Evolutionary conservation across 2,113 vertebrate genomes (phyloP), one percentile per base, ranked within the genome.

Genomic region (Porphyrio hochstetteri): DNA sequence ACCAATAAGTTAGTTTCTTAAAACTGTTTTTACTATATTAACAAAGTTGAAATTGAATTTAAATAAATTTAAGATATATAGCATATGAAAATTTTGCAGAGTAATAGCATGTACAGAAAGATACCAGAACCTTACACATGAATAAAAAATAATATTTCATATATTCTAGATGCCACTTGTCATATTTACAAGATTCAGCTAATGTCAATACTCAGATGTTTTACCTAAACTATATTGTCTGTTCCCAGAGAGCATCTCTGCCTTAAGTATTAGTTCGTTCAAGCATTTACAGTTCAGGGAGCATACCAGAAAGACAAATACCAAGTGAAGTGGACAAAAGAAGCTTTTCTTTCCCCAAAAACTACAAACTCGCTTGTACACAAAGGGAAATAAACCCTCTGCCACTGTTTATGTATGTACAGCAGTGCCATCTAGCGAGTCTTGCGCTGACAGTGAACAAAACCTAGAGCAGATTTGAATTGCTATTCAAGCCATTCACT

Each of bases 401-500:
- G 7, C 7, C 12, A 3, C 10, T 1, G 6, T 10, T n/a, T 91
- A 15, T 38, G 67, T 5, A 3, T 53, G 50, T 91, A 40, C 85
- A 65, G 36, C 89, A 95, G 78, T 76, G 93, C 93, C 91, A 95
- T 91, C 94, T 96, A 95, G 91, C 61, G 94, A 91, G 48, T 3
- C 56, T 25, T 38, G 35, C 11, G 59, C 50, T 13, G 16, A 3
- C 13, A 35, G 13, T 4, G 65, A 52, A 4, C 23, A 27, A 53
- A 80, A 60, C 46, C 10, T 11, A 48, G 68, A 12, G 31, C 61
- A 23, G 1, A 1, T 69, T 24, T 44, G 40, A 42, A 28, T 13
- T 46, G 7, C 60, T 69, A 0, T 27, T 56, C 76, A 68, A 11
- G 16, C 18, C 11, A 10, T 65, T 77, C 44, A 7, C 52, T 63